These are phyloP conservation scores for Bruchidius siliquastri DNA, from an alignment of 2,888 invertebrate genomes.

Conservation along the genomic window DNA sequence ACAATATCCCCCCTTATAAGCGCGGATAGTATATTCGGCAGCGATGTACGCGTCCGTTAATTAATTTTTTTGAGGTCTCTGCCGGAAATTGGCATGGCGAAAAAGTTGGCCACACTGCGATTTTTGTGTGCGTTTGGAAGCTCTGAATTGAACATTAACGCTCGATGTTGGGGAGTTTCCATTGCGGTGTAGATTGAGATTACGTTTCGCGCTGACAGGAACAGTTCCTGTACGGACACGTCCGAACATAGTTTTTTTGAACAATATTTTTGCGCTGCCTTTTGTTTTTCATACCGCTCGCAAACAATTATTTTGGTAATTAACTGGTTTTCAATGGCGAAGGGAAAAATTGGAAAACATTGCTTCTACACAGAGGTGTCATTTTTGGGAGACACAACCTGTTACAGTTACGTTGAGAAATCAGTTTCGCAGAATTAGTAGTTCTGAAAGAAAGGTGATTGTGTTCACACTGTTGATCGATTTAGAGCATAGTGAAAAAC, in stretches of 20 bases:
- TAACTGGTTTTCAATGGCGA: not conserved
- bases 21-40: too few species aligned
- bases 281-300: not conserved
- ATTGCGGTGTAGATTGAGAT: not conserved
- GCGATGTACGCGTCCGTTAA: slow-evolving; percentile 23
- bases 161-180: not conserved
- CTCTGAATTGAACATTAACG: not conserved
- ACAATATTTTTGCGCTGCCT: not conserved
- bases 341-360: not conserved
- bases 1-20: too few species aligned
- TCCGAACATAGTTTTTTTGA: not conserved
- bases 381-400: too few species aligned
- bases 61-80: slow-evolving; percentile 36
- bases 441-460: too few species aligned
- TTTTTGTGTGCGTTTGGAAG: slow-evolving; percentile 3
- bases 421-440: too few species aligned
- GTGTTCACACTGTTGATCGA: too few species aligned
- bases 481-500: too few species aligned
- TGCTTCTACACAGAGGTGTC: not conserved
- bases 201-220: not conserved
- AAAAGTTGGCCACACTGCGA: not conserved
- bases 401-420: too few species aligned
- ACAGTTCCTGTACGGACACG: not conserved
- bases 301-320: not conserved
- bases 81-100: slow-evolving; percentile 5